A percentile compares a stretch with the other conserved stretches of the same genome.
These are phyloP conservation scores for Leptogaster cylindrica DNA, from an alignment of 2,888 invertebrate species.

Conservation along the genomic window DNA sequence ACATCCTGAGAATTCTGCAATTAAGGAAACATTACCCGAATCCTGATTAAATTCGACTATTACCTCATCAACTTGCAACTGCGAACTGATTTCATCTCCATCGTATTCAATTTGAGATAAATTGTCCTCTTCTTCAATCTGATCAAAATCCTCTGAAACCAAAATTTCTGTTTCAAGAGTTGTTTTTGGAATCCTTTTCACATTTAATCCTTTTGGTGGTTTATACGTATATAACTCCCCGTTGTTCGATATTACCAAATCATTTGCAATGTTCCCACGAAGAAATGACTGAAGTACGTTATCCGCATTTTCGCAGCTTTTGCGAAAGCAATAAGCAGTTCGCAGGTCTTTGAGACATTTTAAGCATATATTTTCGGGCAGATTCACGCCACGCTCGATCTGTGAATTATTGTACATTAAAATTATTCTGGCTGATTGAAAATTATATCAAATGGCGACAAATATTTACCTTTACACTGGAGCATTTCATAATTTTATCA, in stretches of 20 bases:
- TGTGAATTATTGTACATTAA: background rate
- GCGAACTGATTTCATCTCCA: background rate
- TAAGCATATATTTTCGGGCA: conserved; percentile 49
- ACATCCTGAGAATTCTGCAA: too few relatives aligned
- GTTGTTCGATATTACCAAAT: conserved; percentile 30
- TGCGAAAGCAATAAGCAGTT: conserved; percentile 47
- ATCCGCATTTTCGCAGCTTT: conserved; percentile 49
- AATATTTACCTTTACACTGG: conserved; percentile 48
- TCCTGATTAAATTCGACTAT: background rate
- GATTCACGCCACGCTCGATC: conserved; percentile 40
- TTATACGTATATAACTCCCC: conserved; percentile 41
- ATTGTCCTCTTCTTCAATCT: background rate
- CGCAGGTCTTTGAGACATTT: conserved; percentile 46
- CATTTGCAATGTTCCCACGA: conserved; percentile 31
- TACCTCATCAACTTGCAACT: background rate
- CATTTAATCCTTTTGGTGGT: conserved; percentile 44
- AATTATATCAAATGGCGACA: conserved; percentile 7
- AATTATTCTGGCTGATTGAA: background rate
- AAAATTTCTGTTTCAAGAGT: too few relatives aligned
- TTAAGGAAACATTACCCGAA: too few relatives aligned
- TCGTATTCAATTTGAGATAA: background rate
- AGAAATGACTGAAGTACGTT: conserved; percentile 48
- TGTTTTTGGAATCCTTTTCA: conserved; percentile 20
- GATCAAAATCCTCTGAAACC: background rate
- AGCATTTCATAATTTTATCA: conserved; percentile 58